Conservation (phyloP, 2,113 vertebrate genomes). For the Maccullochella peelii region DNA sequence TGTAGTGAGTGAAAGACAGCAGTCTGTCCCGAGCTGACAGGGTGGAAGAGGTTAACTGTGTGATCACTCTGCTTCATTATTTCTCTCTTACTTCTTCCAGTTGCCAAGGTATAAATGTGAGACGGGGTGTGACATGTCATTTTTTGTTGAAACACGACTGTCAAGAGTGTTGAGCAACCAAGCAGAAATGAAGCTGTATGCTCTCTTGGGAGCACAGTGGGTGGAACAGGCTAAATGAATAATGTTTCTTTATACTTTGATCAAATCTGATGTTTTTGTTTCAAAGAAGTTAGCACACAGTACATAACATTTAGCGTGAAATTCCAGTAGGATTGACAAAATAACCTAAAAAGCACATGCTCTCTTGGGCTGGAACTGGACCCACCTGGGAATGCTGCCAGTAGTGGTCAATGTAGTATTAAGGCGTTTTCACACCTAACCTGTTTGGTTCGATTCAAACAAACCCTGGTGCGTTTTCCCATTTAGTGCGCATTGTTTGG, state of each 20-base stretch:
- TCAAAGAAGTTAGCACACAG: background rate
- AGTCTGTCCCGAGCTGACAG: conserved; percentile 3
- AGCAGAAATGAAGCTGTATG: background rate
- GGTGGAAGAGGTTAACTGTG: conserved; percentile 2
- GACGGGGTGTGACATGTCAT: background rate
- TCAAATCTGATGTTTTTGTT: background rate
- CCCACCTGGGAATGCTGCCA: background rate
- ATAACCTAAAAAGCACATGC: background rate
- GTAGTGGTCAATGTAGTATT: background rate
- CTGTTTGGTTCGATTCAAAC: too few relatives aligned
- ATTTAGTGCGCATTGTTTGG: too few relatives aligned
- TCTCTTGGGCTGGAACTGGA: background rate
- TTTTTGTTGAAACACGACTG: background rate
- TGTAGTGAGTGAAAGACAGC: background rate
- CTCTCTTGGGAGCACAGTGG: background rate
- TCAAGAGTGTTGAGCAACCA: background rate
- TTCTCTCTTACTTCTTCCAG: background rate
- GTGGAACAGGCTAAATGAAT: background rate
- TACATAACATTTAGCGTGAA: background rate
- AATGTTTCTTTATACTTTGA: background rate
- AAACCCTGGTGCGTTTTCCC: too few relatives aligned
- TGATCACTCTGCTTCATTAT: background rate
- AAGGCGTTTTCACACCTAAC: too few relatives aligned
- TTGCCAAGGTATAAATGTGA: background rate
- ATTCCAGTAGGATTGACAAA: background rate